These are phyloP conservation scores for Centropus bengalensis DNA, from an alignment of 2,113 vertebrate genomes.

Conservation along the genomic window DNA sequence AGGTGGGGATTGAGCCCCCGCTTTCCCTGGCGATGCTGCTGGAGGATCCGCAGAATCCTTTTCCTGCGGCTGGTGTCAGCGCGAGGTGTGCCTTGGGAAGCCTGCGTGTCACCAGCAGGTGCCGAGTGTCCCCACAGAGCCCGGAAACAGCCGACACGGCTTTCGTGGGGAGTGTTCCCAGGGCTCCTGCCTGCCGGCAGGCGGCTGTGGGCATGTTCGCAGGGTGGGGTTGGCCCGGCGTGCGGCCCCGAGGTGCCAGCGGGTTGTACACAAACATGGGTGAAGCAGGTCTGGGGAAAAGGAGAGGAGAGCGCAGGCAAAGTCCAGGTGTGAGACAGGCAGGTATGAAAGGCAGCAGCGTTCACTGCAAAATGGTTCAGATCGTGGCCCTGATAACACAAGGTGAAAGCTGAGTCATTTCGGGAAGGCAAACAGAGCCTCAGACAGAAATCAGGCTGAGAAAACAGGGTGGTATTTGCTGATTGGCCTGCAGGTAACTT, in stretches of 20 bases:
- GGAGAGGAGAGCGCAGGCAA: not conserved
- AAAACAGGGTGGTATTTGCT: not conserved
- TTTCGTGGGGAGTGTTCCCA: accelerated
- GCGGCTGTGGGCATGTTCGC: not conserved
- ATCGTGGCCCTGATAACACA: accelerated
- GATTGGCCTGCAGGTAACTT: not conserved
- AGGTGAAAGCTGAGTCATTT: slow-evolving; percentile 48
- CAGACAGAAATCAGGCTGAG: not conserved
- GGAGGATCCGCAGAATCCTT: not conserved
- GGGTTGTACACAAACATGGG: not conserved
- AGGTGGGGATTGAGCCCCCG: accelerated
- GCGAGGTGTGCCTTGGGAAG: not conserved
- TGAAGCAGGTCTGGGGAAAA: not conserved
- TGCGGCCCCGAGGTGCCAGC: not conserved
- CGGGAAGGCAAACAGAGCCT: not conserved
- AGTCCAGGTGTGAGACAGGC: not conserved
- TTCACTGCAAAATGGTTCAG: not conserved
- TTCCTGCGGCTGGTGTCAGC: accelerated
- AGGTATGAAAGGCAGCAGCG: not conserved
- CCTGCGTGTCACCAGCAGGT: not conserved
- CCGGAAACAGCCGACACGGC: accelerated
- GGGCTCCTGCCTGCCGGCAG: not conserved
- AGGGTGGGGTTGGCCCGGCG: not conserved
- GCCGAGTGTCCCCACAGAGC: not conserved
- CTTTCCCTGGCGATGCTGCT: not conserved